Evolutionary conservation across 2,888 invertebrate species (phyloP), one percentile per base, ranked within the genome.

Genomic region (Tuberolachnus salignus): DNA sequence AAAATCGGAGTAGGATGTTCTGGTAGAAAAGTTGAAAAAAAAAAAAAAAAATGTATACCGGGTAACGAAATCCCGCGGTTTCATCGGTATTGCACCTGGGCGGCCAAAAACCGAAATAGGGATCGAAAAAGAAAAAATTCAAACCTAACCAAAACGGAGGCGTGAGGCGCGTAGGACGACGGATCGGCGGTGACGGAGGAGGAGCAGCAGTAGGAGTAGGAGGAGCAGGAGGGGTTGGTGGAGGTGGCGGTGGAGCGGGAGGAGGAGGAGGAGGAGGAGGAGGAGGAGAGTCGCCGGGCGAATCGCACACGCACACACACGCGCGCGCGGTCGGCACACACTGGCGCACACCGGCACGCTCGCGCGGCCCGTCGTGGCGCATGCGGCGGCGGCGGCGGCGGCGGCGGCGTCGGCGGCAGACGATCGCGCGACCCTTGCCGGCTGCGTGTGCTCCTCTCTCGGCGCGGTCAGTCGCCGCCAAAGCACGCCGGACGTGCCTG

Each of bases 401-500:
- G 69, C 49, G 67, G 67, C 55, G 59, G 59, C 80, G 49, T 70
- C 67, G 69, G 81, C 75, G 80, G 80, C 57, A 74, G 81, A 21
- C 71, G 81, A 44, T 74, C 80, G 59, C 78, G 75, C 75, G 75
- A 75, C 75, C 75, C 75, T 67, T 75, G 34, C 6, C 19, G 66
- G 75, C 66, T 66, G 75, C 55, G 64, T 66, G 66, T 67, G 66
- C 55, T 66, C 53, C 53, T 64, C 64, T 42, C 53, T 64, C 64
- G 74, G 74, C 75, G 75, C 75, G 75, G 75, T 67, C 75, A 75
- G 75, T 75, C 75, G 75, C 66, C 75, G 75, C 26, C 26, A 67
- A 57, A 66, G 75, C 75, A 75, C 75, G 67, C 75, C 67, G 75
- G 67, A 78, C 57, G 75, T 67, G 51, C 51, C 72, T 61, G 72